These are phyloP conservation scores for Hydrozoanthus tunicans DNA, from an alignment of 64 coral and sea anemone species.

Conservation along the genomic window DNA sequence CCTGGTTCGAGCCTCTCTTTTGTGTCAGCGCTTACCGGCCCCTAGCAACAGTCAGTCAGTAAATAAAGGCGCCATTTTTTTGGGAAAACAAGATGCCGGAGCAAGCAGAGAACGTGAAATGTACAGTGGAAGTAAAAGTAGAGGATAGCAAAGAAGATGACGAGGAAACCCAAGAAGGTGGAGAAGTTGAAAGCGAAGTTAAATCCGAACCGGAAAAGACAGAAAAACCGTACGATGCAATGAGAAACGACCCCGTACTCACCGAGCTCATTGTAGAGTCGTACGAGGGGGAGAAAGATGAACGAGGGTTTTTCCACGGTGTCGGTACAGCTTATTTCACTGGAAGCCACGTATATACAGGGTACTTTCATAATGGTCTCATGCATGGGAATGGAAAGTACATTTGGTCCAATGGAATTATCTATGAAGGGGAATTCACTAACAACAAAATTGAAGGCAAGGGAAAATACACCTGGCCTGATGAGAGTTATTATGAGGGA, in stretches of 20 bases:
- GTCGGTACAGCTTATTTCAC: constrained; percentile 89
- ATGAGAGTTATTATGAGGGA: constrained; percentile 90
- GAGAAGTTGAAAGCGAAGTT: not conserved
- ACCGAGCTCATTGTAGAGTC: constrained; percentile 76
- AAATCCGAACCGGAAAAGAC: constrained; percentile 14
- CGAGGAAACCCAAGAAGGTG: constrained; percentile 48
- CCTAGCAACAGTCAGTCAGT: too few species aligned
- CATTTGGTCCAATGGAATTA: constrained; percentile 81
- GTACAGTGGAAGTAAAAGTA: constrained; percentile 60
- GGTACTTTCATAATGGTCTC: constrained; percentile 73
- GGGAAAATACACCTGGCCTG: constrained; percentile 83
- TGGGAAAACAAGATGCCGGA: too few species aligned
- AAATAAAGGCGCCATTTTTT: too few species aligned
- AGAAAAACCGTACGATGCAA: constrained; percentile 75
- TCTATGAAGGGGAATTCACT: constrained; percentile 92
- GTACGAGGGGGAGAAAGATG: constrained; percentile 92
- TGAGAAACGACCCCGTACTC: constrained; percentile 88
- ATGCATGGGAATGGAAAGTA: constrained; percentile 94
- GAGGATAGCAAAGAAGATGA: constrained; percentile 47
- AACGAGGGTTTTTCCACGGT: constrained; percentile 91
- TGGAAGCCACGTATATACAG: constrained; percentile 83
- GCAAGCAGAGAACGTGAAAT: too few species aligned
- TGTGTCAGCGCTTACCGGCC: too few species aligned
- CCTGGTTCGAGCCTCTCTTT: too few species aligned
- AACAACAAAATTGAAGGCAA: constrained; percentile 77